These are phyloP conservation scores for Cataglyphis livida DNA, from an alignment of 2,888 invertebrate species.

Conservation along the genomic window DNA sequence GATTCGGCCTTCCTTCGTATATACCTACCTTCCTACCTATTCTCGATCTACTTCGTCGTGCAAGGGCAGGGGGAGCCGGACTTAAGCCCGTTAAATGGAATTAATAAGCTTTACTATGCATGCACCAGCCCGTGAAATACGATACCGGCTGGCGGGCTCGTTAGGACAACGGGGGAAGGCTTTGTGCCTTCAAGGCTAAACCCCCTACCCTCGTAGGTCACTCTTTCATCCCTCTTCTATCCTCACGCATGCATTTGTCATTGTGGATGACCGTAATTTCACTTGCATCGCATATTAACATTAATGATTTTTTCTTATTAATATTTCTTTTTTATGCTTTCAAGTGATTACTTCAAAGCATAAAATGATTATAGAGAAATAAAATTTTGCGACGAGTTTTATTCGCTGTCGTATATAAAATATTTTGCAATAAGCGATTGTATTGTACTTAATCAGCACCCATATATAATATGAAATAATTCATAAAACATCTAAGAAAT, in stretches of 20 bases:
- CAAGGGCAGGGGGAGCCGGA: slow-evolving; percentile 70
- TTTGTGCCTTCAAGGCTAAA: slow-evolving; percentile 80
- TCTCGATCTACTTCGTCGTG: slow-evolving; percentile 77
- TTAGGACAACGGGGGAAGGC: slow-evolving; percentile 78
- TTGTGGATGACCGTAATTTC: slow-evolving; percentile 48
- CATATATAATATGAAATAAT: background rate
- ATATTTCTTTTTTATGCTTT: background rate
- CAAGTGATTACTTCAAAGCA: too few species aligned
- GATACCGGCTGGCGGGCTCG: slow-evolving; percentile 80
- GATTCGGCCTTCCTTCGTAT: slow-evolving; percentile 71
- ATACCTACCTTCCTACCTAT: slow-evolving; percentile 74
- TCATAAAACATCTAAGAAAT: background rate
- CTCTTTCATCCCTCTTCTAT: slow-evolving; percentile 14
- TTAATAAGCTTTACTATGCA: slow-evolving; percentile 84
- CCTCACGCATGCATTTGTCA: slow-evolving; percentile 19
- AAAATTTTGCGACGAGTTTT: background rate
- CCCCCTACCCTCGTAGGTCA: slow-evolving; percentile 39
- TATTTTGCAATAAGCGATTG: background rate
- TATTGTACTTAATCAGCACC: background rate
- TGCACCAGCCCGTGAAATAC: slow-evolving; percentile 83
- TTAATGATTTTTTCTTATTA: slow-evolving; percentile 31
- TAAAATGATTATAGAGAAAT: too few species aligned
- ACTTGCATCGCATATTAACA: slow-evolving; percentile 39
- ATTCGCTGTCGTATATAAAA: background rate
- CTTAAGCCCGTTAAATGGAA: slow-evolving; percentile 83